Evolutionary conservation across 2,797 vertebrate species (phyloP).

Genomic region (Mionectes olivaceus): DNA sequence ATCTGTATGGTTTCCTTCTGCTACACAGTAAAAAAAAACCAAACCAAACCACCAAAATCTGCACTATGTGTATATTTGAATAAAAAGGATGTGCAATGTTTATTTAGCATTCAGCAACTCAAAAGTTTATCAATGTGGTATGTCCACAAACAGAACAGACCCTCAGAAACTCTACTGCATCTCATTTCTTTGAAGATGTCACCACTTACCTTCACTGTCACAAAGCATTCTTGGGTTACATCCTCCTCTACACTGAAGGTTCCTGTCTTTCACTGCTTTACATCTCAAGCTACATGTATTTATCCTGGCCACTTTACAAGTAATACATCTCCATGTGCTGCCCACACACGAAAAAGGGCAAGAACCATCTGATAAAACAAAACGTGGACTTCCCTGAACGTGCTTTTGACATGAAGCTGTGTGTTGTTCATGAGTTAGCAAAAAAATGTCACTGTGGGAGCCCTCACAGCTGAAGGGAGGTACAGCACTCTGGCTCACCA

Average conservation of each 20-base stretch:
- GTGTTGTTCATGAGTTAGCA: neutral
- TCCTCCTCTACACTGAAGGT: neutral
- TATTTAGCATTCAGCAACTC: neutral
- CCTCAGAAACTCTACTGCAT: neutral
- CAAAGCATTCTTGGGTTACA: neutral
- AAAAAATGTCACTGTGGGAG: neutral
- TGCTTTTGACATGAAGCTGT: neutral
- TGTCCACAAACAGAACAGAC: neutral
- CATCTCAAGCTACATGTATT: neutral
- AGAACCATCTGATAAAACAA: neutral
- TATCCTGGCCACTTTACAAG: neutral
- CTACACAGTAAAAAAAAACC: neutral
- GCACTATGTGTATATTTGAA: neutral
- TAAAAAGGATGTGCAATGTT: neutral
- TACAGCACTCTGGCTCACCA: neutral
- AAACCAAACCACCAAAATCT: neutral
- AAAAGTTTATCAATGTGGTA: neutral
- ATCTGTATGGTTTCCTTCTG: neutral
- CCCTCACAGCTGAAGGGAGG: neutral
- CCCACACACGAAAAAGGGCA: neutral
- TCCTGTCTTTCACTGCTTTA: neutral
- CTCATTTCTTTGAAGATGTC: neutral
- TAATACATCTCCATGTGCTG: neutral
- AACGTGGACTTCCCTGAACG: rapidly evolving
- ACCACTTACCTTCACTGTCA: neutral